Percentiles rank a stretch among this genome's conserved stretches.
These are phyloP conservation scores for Pelecanus crispus DNA, from an alignment of 2,113 vertebrate species.

Conservation along the genomic window DNA sequence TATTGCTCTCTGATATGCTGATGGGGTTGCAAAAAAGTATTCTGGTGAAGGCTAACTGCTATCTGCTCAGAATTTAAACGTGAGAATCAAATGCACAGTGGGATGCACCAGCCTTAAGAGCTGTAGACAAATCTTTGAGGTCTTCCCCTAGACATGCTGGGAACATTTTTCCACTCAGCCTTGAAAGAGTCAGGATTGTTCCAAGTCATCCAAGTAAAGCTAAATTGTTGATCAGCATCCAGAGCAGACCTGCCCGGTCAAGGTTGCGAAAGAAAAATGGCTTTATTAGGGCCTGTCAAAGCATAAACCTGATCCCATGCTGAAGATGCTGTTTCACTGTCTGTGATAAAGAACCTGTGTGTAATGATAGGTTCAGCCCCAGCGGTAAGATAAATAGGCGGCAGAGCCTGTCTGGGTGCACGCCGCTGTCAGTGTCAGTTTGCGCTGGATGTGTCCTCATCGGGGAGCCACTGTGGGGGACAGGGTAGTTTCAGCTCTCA, in stretches of 20 bases:
- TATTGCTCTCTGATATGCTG: not conserved
- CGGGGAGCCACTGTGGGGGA: not conserved
- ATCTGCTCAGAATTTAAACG: not conserved
- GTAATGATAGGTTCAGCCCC: not conserved
- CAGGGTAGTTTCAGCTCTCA: not conserved
- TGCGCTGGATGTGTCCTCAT: not conserved
- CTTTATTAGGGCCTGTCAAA: conserved; percentile 24
- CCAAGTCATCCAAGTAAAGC: conserved; percentile 2
- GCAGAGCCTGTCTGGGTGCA: not conserved
- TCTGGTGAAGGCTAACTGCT: not conserved
- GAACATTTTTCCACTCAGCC: conserved; percentile 22
- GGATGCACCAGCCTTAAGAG: not conserved
- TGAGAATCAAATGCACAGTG: not conserved
- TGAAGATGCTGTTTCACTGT: not conserved
- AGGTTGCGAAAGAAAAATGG: not conserved
- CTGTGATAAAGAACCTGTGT: not conserved
- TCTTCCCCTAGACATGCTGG: not conserved
- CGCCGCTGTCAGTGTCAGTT: fast-evolving
- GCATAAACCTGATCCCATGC: not conserved
- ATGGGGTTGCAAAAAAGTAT: not conserved
- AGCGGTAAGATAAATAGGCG: not conserved
- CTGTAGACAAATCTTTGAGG: not conserved
- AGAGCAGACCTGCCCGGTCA: not conserved
- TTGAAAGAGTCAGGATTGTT: conserved; percentile 9
- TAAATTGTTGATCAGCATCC: conserved; percentile 35